These are phyloP conservation scores for Heliconius hortense DNA, from an alignment of 2,888 invertebrate species.

Conservation along the genomic window DNA sequence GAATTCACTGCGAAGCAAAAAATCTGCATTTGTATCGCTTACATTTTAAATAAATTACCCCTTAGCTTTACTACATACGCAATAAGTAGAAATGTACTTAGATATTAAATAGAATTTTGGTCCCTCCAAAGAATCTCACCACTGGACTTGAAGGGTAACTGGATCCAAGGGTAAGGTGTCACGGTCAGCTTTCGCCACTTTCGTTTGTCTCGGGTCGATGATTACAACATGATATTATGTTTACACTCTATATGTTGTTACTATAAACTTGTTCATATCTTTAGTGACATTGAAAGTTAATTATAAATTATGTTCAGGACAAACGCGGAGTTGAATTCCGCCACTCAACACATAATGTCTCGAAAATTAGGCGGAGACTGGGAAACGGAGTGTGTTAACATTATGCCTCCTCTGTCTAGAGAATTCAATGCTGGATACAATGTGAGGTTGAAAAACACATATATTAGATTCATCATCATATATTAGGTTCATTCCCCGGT, in stretches of 20 bases:
- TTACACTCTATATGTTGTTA: slow-evolving; percentile 24
- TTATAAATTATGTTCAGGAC: neutral
- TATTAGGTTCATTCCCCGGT: too few relatives aligned
- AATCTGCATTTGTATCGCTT: too few relatives aligned
- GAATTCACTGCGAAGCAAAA: too few relatives aligned
- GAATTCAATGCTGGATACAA: too few relatives aligned
- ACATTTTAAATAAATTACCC: too few relatives aligned
- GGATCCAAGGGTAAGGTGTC: slow-evolving; percentile 32
- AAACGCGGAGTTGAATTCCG: neutral
- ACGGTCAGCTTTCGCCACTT: slow-evolving; percentile 42
- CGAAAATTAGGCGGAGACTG: neutral
- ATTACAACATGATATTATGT: slow-evolving; percentile 4
- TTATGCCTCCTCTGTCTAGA: too few relatives aligned
- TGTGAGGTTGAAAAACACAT: too few relatives aligned
- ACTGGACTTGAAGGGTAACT: neutral
- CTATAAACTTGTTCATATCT: neutral
- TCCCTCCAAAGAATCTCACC: neutral
- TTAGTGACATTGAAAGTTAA: slow-evolving; percentile 1
- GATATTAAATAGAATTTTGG: neutral
- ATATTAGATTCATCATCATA: too few relatives aligned
- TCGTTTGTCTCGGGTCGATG: slow-evolving; percentile 32
- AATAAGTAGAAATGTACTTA: neutral
- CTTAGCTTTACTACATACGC: too few relatives aligned
- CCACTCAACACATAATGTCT: neutral
- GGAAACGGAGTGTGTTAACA: too few relatives aligned